phyloP scores from a whole-genome alignment of 2,113 vertebrate species.

The Opisthocomus hoazin region DNA sequence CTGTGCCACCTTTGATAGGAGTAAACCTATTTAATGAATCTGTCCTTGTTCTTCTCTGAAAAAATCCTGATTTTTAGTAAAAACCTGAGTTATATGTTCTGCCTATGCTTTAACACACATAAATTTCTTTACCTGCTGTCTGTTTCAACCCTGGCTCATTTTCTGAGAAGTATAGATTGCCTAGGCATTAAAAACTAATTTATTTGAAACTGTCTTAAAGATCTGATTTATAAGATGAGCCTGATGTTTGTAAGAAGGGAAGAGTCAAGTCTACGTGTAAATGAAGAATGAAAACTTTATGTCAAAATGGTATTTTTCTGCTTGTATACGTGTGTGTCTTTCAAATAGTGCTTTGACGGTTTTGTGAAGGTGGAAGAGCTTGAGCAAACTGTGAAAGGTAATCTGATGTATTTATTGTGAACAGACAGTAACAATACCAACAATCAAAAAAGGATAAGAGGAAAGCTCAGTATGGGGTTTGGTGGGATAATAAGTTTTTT shows the following conservation, averaged over 20 bases:
- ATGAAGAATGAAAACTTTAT: constrained; percentile 28
- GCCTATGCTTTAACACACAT: background rate
- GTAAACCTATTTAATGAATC: background rate
- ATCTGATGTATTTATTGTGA: constrained; percentile 45
- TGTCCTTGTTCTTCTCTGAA: background rate
- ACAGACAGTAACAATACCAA: constrained; percentile 53
- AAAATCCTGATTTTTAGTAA: background rate
- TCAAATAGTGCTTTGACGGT: constrained; percentile 48
- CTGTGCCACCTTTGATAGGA: background rate
- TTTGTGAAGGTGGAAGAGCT: constrained; percentile 48
- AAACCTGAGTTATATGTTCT: background rate
- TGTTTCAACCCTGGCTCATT: background rate
- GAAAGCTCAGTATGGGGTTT: constrained; percentile 18
- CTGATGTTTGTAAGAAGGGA: constrained; percentile 38
- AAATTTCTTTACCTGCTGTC: background rate
- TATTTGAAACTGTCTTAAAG: background rate
- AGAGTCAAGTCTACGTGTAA: constrained; percentile 22
- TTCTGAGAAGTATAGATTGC: background rate
- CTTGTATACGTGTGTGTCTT: background rate
- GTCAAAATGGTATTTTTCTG: background rate
- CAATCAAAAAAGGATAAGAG: constrained; percentile 20
- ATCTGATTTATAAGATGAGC: constrained; percentile 7
- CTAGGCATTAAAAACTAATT: background rate
- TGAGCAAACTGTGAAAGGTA: constrained; percentile 51
- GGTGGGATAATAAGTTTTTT: constrained; percentile 41